Conservation (phyloP, 2,888 invertebrate species). For the Xestia c-nigrum region DNA sequence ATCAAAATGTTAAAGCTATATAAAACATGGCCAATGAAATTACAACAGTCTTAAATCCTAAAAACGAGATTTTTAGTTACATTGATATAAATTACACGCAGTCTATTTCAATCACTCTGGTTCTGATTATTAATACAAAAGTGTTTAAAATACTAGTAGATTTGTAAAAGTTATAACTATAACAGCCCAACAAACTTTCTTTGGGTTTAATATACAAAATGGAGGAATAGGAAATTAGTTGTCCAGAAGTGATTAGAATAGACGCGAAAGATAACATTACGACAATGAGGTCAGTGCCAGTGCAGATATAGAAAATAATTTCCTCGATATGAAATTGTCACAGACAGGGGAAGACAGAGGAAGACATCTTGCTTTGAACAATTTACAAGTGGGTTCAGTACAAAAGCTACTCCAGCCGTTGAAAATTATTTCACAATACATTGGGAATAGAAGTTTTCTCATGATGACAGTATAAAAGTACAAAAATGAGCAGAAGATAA, state of each 20-base stretch:
- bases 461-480: conserved; percentile 86
- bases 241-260: conserved; percentile 55
- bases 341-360: conserved; percentile 84
- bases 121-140: conserved; percentile 29
- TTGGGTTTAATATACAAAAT: conserved; percentile 39
- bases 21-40: conserved; percentile 85
- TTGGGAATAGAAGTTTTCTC: conserved; percentile 68
- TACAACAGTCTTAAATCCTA: conserved; percentile 85
- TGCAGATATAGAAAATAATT: conserved; percentile 72
- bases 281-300: conserved; percentile 69
- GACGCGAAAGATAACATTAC: conserved; percentile 62
- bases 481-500: conserved; percentile 85
- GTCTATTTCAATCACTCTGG: conserved; percentile 60
- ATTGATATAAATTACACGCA: conserved; percentile 62
- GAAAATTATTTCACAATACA: conserved; percentile 61
- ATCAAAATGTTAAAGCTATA: conserved; percentile 88
- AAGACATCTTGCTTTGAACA: conserved; percentile 82
- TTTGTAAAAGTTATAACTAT: conserved; percentile 41
- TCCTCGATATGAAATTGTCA: conserved; percentile 75
- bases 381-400: conserved; percentile 67
- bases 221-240: conserved; percentile 15
- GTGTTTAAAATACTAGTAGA: neutral
- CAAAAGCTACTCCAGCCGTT: conserved; percentile 70
- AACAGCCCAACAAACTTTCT: conserved; percentile 40
- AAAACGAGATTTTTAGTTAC: conserved; percentile 68